phyloP scores from a whole-genome alignment of 1,140 invertebrate genomes.

The Dinoponera quadriceps region DNA sequence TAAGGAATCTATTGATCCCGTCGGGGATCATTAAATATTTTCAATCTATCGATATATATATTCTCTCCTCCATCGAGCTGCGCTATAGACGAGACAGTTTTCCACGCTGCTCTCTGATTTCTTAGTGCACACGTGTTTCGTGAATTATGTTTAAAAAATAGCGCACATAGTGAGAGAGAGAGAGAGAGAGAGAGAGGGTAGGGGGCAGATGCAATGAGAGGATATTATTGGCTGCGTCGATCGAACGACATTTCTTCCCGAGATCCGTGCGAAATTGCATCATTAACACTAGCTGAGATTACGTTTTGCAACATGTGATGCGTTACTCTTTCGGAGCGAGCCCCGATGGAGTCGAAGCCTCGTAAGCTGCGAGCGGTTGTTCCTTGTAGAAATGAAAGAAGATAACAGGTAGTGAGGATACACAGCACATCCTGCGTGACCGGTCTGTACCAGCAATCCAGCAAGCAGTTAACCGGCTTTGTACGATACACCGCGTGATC shows the following conservation, averaged over 20 bases:
- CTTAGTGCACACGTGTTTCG: slow-evolving; percentile 12
- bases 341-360: slow-evolving; percentile 21
- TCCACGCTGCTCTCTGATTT: not conserved
- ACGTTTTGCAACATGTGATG: slow-evolving; percentile 50
- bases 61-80: not conserved
- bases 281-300: slow-evolving; percentile 20
- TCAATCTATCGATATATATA: slow-evolving; percentile 14
- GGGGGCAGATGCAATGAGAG: not conserved
- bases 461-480: slow-evolving; percentile 57
- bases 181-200: no score
- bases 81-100: not conserved
- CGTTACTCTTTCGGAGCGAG: slow-evolving; percentile 56
- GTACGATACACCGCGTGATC: slow-evolving; percentile 41
- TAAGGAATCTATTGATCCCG: slow-evolving; percentile 42
- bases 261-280: slow-evolving; percentile 34
- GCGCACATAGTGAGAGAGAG: not conserved
- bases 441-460: slow-evolving; percentile 61
- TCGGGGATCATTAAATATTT: slow-evolving; percentile 49
- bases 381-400: slow-evolving; percentile 62
- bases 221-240: not conserved
- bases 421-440: slow-evolving; percentile 76
- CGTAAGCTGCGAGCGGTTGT: slow-evolving; percentile 56
- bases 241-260: not conserved
- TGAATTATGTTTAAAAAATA: not conserved
- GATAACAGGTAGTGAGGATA: slow-evolving; percentile 79